Base-by-base conservation (phyloP, 2,797 vertebrate species). In the Cirrhinus mrigala region DNA sequence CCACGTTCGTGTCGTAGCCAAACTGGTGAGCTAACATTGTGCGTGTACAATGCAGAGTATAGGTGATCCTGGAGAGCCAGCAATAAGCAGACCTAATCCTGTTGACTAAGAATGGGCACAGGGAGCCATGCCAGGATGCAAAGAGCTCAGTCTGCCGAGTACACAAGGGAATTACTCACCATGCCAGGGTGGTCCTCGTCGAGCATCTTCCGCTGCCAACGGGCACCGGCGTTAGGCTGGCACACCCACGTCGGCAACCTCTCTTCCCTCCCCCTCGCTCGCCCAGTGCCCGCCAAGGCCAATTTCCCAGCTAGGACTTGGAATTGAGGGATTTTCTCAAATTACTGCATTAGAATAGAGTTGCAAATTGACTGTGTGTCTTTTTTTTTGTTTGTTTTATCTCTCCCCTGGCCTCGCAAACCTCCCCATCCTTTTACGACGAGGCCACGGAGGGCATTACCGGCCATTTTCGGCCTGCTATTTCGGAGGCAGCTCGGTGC, bases 31-130 rank as follows among this genome's bases (percentile, higher is more conserved):
- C 90, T 90, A 93, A 91, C 92, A 94, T 94, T 93, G 93, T 93
- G 91, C 90, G 82, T 84, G 90, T 91, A 94, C 92, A 95, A 94
- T 95, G 90, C 92, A 69, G 86, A 91, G 93, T 93, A 93, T 92
- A 94, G 94, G 94, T 94, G 94, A 95, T 95, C 93, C 94, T 88
- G 44, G 89, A 93, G 93, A 94, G 94, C 92, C 93, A 91, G 90
- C 90, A 90, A 93, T 94, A 95, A 95, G 93, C 94, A 94, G 91
- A 92, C 93, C 92, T 96, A 95, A 96, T 96, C 95, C 95, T 95
- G 94, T 95, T 95, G 94, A 94, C 92, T 94, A 93, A 94, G 94
- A 95, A 95, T 94, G 94, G 93, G 93, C 89, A 92, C 80, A 87
- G 93, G 93, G 94, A 95, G 91, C 91, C 87, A 86, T 94, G 94